Conservation (phyloP, 2,888 invertebrate genomes). For the Gerris lacustris region DNA sequence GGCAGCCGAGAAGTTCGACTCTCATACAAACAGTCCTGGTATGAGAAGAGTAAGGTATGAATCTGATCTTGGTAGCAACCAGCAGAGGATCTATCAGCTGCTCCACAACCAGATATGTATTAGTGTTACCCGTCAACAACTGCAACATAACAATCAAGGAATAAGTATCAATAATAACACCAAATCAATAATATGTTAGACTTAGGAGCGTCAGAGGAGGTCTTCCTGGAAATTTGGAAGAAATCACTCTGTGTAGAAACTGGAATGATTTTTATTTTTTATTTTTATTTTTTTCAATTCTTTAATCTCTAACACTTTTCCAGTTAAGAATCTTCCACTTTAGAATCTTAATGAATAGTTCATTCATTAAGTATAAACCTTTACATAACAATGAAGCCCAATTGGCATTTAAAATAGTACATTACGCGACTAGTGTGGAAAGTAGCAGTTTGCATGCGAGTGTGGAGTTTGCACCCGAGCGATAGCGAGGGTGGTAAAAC, state of each 20-base stretch:
- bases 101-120: slow-evolving; percentile 69
- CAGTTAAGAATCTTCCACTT: no score
- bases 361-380: no score
- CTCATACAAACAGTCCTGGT: slow-evolving; percentile 79
- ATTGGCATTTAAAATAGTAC: no score
- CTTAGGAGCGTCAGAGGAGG: not conserved
- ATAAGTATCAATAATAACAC: slow-evolving; percentile 20
- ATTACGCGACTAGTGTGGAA: no score
- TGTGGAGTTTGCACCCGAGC: no score
- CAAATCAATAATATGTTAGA: not conserved
- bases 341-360: no score
- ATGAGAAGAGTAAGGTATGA: slow-evolving; percentile 71
- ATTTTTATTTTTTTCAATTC: no score
- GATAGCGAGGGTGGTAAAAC: no score
- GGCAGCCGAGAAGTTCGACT: slow-evolving; percentile 78
- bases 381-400: no score
- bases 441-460: no score
- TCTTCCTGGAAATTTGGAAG: not conserved
- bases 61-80: slow-evolving; percentile 70
- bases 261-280: no score
- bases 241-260: not conserved
- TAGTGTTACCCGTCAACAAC: slow-evolving; percentile 70
- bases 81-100: slow-evolving; percentile 65
- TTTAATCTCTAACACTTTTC: no score
- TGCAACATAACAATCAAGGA: slow-evolving; percentile 39